Conservation (phyloP, 1,140 invertebrate species). For the Procambarus virginalis region DNA sequence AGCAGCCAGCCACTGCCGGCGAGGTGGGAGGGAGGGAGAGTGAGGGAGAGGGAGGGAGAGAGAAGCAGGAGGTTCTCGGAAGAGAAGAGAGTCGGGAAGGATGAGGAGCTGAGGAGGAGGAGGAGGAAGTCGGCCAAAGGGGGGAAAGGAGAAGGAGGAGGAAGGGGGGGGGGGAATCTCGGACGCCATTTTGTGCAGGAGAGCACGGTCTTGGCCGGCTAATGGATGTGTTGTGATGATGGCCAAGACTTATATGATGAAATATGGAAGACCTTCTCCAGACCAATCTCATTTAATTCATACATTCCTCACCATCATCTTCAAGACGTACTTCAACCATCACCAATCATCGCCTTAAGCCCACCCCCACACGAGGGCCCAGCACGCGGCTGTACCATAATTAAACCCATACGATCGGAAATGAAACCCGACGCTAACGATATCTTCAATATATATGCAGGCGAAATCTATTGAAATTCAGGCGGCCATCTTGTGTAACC, state of each 20-base stretch:
- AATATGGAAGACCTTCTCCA: conserved; percentile 46
- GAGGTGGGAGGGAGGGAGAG: not conserved
- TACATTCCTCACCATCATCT: not conserved
- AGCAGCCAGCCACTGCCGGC: not conserved
- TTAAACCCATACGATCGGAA: conserved; percentile 67
- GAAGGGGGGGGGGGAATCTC: conserved; percentile 37
- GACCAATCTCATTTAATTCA: conserved; percentile 36
- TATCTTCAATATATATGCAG: conserved; percentile 67
- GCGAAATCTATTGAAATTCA: conserved; percentile 66
- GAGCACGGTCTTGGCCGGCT: conserved; percentile 45
- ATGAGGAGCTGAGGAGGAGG: conserved; percentile 32
- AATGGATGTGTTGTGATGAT: conserved; percentile 62
- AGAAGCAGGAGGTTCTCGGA: conserved; percentile 20
- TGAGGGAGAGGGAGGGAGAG: conserved; percentile 15
- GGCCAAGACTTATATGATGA: conserved; percentile 64
- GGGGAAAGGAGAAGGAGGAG: not conserved
- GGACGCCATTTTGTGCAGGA: conserved; percentile 60
- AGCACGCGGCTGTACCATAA: conserved; percentile 23
- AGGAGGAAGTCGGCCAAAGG: conserved; percentile 10
- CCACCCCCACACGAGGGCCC: not conserved
- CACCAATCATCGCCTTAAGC: not conserved
- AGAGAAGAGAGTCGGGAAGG: conserved; percentile 41
- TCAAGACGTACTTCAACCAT: not conserved
- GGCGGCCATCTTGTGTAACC: conserved; percentile 65
- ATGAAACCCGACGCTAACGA: conserved; percentile 65